Base-by-base conservation (phyloP, 1,140 invertebrate genomes). In the Littorina saxatilis region DNA sequence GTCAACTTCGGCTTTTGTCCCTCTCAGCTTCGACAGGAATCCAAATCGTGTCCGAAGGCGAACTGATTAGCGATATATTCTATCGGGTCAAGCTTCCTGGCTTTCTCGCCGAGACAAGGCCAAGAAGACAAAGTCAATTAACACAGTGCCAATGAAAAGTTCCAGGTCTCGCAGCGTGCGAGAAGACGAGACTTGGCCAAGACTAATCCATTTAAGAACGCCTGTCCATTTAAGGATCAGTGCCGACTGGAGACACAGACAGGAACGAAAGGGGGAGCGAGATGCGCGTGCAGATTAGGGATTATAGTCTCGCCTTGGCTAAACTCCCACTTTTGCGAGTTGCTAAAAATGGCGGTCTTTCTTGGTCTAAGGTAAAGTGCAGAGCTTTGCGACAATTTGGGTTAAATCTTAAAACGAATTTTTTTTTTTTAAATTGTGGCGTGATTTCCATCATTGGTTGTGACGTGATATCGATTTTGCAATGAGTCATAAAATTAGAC, bases 181-280 rank as follows among this genome's bases (percentile, higher is more conserved):
- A 61, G 58, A n/a, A n/a, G n/a, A 61, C 58, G 9, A 20, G 40
- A 50, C 40, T 39, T 73, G 70, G 15, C 2, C 55, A 20, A 32
- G 7, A 52, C 70, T 73, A 73, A 73, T 73, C 70, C 70, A 3
- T 47, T 73, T 73, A 73, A 47, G 70, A 73, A 20, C 43, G 70
- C 40, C 43, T 29, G 40, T 73, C 40, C 70, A 73, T 73, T 73
- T 73, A 50, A 29, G 70, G 70, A 73, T 73, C 70, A 73, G 29
- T 50, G 68, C 29, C 39, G 20, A n/a, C 23, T 47, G 70, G 32
- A 32, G 29, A 29, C 37, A 72, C 11, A 50, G 70, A 47, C 1
- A 32, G 39, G n/a, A 73, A 29, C 70, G 5, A 50, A 73, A 23
- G 68, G 35, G 17, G n/a, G 39, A 39, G 11, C 17, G 35, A 17